Percentiles rank a stretch among this genome's conserved stretches.
Evolutionary conservation across 2,888 invertebrate genomes (phyloP).

Genomic region (Chaitophorus viminalis): DNA sequence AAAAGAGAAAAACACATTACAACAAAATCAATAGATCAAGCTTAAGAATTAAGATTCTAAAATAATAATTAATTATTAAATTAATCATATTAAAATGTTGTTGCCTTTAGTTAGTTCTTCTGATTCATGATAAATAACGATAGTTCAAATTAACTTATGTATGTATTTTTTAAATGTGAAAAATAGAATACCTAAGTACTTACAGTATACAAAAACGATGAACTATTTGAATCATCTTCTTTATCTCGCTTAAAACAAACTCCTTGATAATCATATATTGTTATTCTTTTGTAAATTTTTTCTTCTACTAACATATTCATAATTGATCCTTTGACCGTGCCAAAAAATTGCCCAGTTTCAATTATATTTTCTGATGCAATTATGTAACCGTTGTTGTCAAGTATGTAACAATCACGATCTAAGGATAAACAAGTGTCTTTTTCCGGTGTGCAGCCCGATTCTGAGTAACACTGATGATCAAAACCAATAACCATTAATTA

Average conservation of each 20-base stretch:
- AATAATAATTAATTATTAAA: too few species aligned
- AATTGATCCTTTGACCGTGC: conserved; percentile 74
- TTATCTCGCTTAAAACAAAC: conserved; percentile 75
- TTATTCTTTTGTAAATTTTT: conserved; percentile 79
- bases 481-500: neutral
- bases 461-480: conserved; percentile 49
- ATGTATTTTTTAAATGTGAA: too few species aligned
- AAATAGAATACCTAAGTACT: too few species aligned
- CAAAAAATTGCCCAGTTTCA: conserved; percentile 87
- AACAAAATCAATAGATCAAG: too few species aligned
- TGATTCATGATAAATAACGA: too few species aligned
- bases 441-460: conserved; percentile 42
- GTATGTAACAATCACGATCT: conserved; percentile 88
- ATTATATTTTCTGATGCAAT: conserved; percentile 78
- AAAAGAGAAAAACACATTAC: too few species aligned
- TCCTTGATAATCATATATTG: conserved; percentile 88
- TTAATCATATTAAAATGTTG: too few species aligned
- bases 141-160: too few species aligned
- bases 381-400: conserved; percentile 95
- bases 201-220: conserved; percentile 67
- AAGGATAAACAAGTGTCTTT: conserved; percentile 77
- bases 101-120: too few species aligned
- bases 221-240: conserved; percentile 72
- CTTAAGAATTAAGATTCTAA: too few species aligned
- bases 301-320: conserved; percentile 80